Percentiles rank a stretch among this genome's conserved stretches.
Conservation (phyloP, 2,797 vertebrate genomes). For the Lindbergichthys nudifrons region DNA sequence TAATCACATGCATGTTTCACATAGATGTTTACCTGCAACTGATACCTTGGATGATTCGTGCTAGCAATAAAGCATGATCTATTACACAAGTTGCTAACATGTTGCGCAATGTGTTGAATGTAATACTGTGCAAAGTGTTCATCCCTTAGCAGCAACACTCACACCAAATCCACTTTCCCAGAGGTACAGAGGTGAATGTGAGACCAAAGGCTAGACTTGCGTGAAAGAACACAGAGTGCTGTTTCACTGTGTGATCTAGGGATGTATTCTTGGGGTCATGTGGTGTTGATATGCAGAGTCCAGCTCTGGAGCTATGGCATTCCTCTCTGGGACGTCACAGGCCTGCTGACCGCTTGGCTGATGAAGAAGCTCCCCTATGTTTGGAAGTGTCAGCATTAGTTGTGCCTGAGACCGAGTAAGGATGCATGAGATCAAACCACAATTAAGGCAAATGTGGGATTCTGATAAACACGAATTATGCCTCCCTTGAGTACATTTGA, state of each 20-base stretch:
- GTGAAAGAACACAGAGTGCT: slow-evolving; percentile 38
- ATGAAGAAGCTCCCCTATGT: slow-evolving; percentile 44
- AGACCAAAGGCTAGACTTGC: background rate
- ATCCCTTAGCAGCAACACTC: slow-evolving; percentile 19
- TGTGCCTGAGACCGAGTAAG: slow-evolving; percentile 20
- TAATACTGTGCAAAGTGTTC: slow-evolving; percentile 13
- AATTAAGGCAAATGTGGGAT: background rate
- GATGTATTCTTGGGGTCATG: slow-evolving; percentile 51
- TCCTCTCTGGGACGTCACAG: slow-evolving; percentile 60
- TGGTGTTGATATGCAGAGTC: slow-evolving; percentile 63
- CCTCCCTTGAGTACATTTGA: background rate
- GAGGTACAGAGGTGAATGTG: slow-evolving; percentile 8
- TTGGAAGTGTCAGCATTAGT: slow-evolving; percentile 37
- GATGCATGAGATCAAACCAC: background rate
- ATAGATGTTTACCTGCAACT: slow-evolving; percentile 33
- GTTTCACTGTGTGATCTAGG: slow-evolving; percentile 21
- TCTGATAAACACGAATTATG: background rate
- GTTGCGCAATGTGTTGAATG: slow-evolving; percentile 32
- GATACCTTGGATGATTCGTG: slow-evolving; percentile 6
- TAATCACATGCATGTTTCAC: slow-evolving; percentile 17
- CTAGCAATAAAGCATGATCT: slow-evolving; percentile 26
- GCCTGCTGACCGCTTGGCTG: slow-evolving; percentile 43
- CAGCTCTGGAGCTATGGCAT: slow-evolving; percentile 46
- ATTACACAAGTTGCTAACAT: slow-evolving; percentile 8
- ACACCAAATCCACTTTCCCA: slow-evolving; percentile 2